Percentiles rank a stretch among this genome's conserved stretches.
These are phyloP conservation scores for Halcyon senegalensis DNA, from an alignment of 2,113 vertebrate species.

Conservation along the genomic window DNA sequence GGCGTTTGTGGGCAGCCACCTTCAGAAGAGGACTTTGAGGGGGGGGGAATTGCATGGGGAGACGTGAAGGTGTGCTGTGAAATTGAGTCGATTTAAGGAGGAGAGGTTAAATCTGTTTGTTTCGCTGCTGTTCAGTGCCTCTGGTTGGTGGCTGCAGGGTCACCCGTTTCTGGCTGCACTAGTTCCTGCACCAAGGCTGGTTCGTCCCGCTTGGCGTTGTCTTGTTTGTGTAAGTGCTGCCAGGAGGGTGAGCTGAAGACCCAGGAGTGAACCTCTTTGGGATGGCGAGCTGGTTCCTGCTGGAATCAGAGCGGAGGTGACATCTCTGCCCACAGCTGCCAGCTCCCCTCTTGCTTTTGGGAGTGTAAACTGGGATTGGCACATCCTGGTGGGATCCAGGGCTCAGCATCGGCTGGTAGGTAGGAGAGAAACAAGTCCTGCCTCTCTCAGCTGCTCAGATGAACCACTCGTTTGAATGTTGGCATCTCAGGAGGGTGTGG, in stretches of 20 bases:
- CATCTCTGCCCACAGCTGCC: neutral
- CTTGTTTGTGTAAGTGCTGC: slow-evolving; percentile 17
- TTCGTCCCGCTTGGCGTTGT: slow-evolving; percentile 2
- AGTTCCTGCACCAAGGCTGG: slow-evolving; percentile 14
- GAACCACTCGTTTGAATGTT: neutral
- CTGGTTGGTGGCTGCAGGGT: slow-evolving; percentile 36
- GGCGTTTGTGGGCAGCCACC: neutral
- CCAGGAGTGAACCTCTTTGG: neutral
- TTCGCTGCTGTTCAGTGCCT: slow-evolving; percentile 10
- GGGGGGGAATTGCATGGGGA: neutral
- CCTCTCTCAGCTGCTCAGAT: neutral
- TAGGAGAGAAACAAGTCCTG: neutral
- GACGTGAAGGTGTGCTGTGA: slow-evolving; percentile 17
- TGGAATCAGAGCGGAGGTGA: neutral
- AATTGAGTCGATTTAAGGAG: neutral
- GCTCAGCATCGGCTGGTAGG: neutral
- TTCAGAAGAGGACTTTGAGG: neutral
- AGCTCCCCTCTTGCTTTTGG: neutral
- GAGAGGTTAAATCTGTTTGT: slow-evolving; percentile 23
- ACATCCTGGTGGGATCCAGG: neutral
- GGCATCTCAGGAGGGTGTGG: fast-evolving
- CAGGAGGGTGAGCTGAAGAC: neutral
- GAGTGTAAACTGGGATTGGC: neutral
- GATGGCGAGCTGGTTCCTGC: slow-evolving; percentile 12
- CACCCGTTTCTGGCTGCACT: neutral